Evolutionary conservation across 1,140 invertebrate species (phyloP), one percentile per base, ranked within the genome.

Genomic region (Caenorhabditis brenneri): DNA sequence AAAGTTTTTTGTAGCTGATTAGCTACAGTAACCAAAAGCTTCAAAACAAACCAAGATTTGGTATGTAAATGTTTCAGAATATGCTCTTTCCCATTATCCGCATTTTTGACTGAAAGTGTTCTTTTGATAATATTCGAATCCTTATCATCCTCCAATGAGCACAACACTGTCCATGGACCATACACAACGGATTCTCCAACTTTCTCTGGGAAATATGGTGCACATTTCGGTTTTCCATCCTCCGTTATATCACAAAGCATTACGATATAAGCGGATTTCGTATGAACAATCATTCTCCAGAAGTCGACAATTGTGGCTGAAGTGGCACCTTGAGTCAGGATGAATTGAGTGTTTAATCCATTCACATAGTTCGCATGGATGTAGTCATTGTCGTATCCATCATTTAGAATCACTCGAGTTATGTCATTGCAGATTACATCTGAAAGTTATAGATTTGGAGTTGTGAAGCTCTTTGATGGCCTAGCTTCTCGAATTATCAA

Each of bases 211-310:
- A 91, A 94, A 93, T 86, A 86, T 33, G 79, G 78, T 2, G 80
- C 79, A 55, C 85, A 86, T 29, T 86, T 86, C 0, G 60, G 88
- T 69, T 91, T 91, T 31, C 90, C 90, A 80, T 87, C 87, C 86
- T 91, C 91, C 53, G 89, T 87, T 22, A 91, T 84, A 49, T 91
- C 84, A 10, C 92, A 91, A 15, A 92, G 86, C 92, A 92, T 92
- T 15, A 92, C 90, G 80, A 92, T 90, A 46, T 90, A 87, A 0
- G 86, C 65, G 15, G 89, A 86, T 80, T 91, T 88, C 81, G 92
- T 90, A 74, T 92, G 91, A 91, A 91, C 92, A 22, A 92, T 87
- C 89, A 92, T 91, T 51, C 89, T 85, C 92, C 92, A 92, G 86
- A 92, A 92, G 79, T 92, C 91, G 84, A 90, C 87, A 31, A 91